Evolutionary conservation across 2,797 vertebrate genomes (phyloP).

Genomic region (Coranthus polyacanthus): DNA sequence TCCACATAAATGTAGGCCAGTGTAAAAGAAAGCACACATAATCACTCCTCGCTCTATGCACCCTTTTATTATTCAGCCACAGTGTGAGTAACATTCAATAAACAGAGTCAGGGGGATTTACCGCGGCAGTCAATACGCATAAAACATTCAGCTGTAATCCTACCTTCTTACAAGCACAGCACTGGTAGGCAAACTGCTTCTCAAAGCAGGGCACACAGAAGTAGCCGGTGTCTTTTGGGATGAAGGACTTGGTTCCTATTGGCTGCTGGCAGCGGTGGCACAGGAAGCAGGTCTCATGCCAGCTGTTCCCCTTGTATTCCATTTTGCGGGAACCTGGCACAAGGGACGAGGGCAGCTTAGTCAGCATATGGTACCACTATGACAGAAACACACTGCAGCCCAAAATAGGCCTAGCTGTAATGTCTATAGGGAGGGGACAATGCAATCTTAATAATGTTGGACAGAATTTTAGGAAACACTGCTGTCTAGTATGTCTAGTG

Average conservation of each 20-base stretch:
- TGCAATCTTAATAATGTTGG: slow-evolving; percentile 39
- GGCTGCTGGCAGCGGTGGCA: slow-evolving; percentile 94
- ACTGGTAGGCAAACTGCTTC: slow-evolving; percentile 94
- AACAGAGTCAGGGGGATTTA: slow-evolving; percentile 41
- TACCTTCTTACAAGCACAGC: slow-evolving; percentile 97
- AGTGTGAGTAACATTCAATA: slow-evolving; percentile 23
- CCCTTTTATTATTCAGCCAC: slow-evolving; percentile 9
- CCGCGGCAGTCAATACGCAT: slow-evolving; percentile 32
- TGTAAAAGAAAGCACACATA: slow-evolving; percentile 3
- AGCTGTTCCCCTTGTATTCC: slow-evolving; percentile 96
- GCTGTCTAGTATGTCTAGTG: not conserved
- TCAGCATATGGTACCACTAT: slow-evolving; percentile 72
- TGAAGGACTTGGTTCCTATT: slow-evolving; percentile 94
- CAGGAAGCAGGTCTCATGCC: slow-evolving; percentile 98
- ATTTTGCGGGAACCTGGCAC: slow-evolving; percentile 96
- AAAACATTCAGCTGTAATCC: slow-evolving; percentile 39
- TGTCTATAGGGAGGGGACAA: slow-evolving; percentile 27
- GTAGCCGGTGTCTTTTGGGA: slow-evolving; percentile 92
- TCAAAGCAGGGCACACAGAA: slow-evolving; percentile 96
- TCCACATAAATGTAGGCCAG: not conserved
- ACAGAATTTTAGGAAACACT: slow-evolving; percentile 10
- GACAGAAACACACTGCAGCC: slow-evolving; percentile 46
- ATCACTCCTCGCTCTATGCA: not conserved
- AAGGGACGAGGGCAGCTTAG: slow-evolving; percentile 65
- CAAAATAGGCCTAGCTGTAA: slow-evolving; percentile 50